Base-by-base conservation (phyloP, 1,140 invertebrate species). In the Acromyrmex charruanus region DNA sequence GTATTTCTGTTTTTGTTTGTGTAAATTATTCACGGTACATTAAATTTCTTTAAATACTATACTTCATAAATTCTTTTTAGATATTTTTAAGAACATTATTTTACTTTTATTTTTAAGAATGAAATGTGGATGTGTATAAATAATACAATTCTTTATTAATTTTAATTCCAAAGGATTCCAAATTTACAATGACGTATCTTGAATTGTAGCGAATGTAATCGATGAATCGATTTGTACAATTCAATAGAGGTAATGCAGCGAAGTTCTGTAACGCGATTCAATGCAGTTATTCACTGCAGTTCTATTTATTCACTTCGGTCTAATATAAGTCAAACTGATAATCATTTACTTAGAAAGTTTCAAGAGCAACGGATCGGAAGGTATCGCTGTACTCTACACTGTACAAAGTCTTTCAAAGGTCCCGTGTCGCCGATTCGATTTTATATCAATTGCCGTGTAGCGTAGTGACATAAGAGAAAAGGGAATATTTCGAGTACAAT, bases 311-410 rank as follows among this genome's bases (percentile, higher is more conserved):
- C 80, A 16, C 35, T 49, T 16, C 39, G 25, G 14, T 74, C 18
- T 74, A 51, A 74, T 75, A 39, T 75, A 84, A 84, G 55, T 75
- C 80, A 74, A 84, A 63, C 55, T 61, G 69, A 84, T 75, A 74
- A 84, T 75, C 74, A 84, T 75, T 84, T 75, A 84, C 55, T 84
- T 74, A 61, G 18, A 31, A 82, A 82, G 68, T 82, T 84, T 75
- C 39, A 35, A 61, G 25, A 74, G 39, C 21, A 7, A 21, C 18
- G 21, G 6, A 61, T 82, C 53, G 68, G 49, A 59, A 58, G 28
- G n/a, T 84, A 74, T 80, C 65, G 35, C 35, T n/a, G 44, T 53
- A 53, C 6, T 10, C 39, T 28, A 7, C 16, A 39, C 7, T 59
- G 68, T 59, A 25, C 39, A 59, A 25, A 25, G 25, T 25, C 25